Percentiles rank a stretch among this genome's conserved stretches.
These are phyloP conservation scores for Macropus fuliginosus DNA, from an alignment of 2,797 vertebrate species.

Conservation along the genomic window DNA sequence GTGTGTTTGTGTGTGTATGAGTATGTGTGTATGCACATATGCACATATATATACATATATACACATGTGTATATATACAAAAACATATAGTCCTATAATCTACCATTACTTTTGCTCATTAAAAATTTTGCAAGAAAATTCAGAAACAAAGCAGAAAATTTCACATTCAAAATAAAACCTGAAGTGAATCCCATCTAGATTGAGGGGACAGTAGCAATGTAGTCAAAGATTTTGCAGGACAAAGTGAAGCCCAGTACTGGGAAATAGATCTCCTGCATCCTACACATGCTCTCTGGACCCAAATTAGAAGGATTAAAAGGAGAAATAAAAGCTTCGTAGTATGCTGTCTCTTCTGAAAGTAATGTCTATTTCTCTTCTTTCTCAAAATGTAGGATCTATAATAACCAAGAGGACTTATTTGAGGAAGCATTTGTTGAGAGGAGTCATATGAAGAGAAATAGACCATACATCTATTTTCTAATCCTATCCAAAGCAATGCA, in stretches of 20 bases:
- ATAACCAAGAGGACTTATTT: not conserved
- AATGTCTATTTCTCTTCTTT: not conserved
- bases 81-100: not conserved
- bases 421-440: not conserved
- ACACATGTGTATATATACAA: no score
- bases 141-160: not conserved
- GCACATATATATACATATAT: no score
- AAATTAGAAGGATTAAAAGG: not conserved
- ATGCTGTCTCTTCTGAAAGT: not conserved
- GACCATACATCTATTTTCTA: not conserved
- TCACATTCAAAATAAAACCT: not conserved
- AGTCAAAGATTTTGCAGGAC: not conserved
- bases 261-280: not conserved
- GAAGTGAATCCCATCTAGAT: not conserved
- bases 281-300: not conserved
- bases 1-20: not conserved
- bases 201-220: not conserved
- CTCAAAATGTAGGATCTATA: not conserved
- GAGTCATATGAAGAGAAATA: not conserved
- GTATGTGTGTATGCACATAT: no score
- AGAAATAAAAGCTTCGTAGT: not conserved
- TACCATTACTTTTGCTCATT: not conserved
- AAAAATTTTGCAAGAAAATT: not conserved
- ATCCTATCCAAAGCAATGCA: not conserved
- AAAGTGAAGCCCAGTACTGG: not conserved